These are phyloP conservation scores for Sigmodon hispidus DNA, from an alignment of 2,113 vertebrate genomes.

Conservation along the genomic window DNA sequence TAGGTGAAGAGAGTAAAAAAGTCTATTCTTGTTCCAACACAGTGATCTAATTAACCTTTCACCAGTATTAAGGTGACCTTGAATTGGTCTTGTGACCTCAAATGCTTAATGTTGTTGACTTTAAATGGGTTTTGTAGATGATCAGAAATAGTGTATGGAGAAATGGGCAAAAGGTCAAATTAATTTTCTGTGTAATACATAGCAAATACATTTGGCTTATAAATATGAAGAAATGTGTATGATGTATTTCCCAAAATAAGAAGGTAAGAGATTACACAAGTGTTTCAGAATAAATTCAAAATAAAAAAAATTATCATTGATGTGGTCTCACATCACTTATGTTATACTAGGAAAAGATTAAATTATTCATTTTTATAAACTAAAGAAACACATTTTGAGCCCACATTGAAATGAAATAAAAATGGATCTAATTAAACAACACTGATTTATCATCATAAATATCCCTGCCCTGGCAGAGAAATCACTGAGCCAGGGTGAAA, in stretches of 20 bases:
- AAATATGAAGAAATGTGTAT: constrained; percentile 66
- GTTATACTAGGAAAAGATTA: constrained; percentile 69
- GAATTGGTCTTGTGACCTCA: constrained; percentile 87
- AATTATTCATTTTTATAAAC: constrained; percentile 80
- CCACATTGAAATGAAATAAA: constrained; percentile 77
- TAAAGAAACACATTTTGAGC: constrained; percentile 78
- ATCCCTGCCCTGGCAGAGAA: constrained; percentile 68
- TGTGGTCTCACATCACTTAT: constrained; percentile 56
- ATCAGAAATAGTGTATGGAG: constrained; percentile 87
- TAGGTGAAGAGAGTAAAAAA: constrained; percentile 81
- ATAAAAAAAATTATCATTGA: constrained; percentile 55
- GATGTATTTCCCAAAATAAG: constrained; percentile 53
- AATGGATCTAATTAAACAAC: constrained; percentile 78
- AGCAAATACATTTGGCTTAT: constrained; percentile 71
- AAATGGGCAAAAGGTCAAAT: constrained; percentile 88
- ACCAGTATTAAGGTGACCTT: constrained; percentile 90
- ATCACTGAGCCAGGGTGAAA: constrained; percentile 75
- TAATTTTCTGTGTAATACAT: constrained; percentile 84
- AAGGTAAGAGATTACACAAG: constrained; percentile 53
- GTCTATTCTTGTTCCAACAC: constrained; percentile 87
- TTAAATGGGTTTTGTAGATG: constrained; percentile 87
- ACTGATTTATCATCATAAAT: constrained; percentile 78
- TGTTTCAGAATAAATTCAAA: constrained; percentile 45
- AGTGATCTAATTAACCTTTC: constrained; percentile 93
- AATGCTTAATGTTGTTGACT: constrained; percentile 89